Base-by-base conservation (phyloP, 35 echinoderm and acorn worm genomes). In the Stichopus chloronotus region DNA sequence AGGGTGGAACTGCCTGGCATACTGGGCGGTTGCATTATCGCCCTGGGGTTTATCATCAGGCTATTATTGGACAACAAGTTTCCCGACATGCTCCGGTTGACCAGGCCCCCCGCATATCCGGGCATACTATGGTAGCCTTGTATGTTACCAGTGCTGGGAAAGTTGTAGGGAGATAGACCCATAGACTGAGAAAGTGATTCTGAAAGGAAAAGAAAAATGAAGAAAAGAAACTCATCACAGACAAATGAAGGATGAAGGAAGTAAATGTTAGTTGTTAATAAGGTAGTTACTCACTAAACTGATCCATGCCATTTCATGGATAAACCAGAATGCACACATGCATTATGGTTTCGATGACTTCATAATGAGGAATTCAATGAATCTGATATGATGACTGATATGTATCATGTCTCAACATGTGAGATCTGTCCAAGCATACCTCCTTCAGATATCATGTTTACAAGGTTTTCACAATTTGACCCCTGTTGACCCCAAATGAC, bases 41-140 rank as follows among this genome's bases (percentile, higher is more conserved):
- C 72, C 52, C 53, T 91, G 54, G 52, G 58, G 7, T 58, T 54
- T 9, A 55, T 83, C 85, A 88, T 88, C 63, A 91, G 74, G 6
- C 59, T 8, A n/a, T 25, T 78, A 14, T n/a, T 54, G 22, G 90
- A 91, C 87, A 89, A 72, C 21, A 91, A 23, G 30, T 24, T 78
- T 23, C 90, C 90, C 5, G 90, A 91, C 90, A 91, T 91, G 57
- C 71, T 91, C 54, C 90, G 53, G 8, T 56, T 23, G 16, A 53
- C 90, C 10, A 91, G 55, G 58, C 76, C 76, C 17, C 90, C 76
- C 11, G 56, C 86, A 89, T 91, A 91, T 5, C 90, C 88, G 10
- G 88, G 88, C 88, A 91, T 55, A 78, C 88, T 91, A 19, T 91
- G 63, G 22, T 76, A 91, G 63, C 88, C 88, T 52, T 72, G 88